phyloP scores from a whole-genome alignment of 1,140 invertebrate species.

The Meloidogyne floridensis region DNA sequence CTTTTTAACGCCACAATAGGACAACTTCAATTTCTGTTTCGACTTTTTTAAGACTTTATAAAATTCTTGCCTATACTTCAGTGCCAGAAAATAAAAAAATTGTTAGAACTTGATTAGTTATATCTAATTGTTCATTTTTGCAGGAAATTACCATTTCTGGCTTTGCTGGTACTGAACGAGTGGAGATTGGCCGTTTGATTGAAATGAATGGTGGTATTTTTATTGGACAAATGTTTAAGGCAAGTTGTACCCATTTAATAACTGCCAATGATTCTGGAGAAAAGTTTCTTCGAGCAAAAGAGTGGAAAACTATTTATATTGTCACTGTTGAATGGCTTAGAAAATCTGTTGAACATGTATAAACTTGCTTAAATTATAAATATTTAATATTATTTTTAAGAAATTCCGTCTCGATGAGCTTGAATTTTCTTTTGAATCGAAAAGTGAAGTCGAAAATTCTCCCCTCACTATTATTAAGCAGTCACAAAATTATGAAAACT shows the following conservation, averaged over 20 bases:
- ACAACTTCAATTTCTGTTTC: too few relatives aligned
- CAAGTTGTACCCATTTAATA: constrained; percentile 29
- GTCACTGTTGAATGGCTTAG: constrained; percentile 17
- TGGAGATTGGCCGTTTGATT: constrained; percentile 25
- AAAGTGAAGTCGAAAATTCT: too few relatives aligned
- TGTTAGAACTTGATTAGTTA: not conserved
- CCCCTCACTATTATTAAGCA: too few relatives aligned
- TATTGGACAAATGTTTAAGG: constrained; percentile 22
- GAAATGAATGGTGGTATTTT: constrained; percentile 28
- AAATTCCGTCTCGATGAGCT: not conserved
- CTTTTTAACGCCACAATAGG: too few relatives aligned
- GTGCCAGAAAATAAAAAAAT: too few relatives aligned
- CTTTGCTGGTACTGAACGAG: not conserved
- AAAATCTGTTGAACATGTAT: constrained; percentile 18
- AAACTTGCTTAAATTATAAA: not conserved
- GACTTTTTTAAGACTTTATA: too few relatives aligned
- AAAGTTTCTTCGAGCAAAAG: constrained; percentile 17
- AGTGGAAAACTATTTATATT: constrained; percentile 20
- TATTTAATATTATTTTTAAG: not conserved
- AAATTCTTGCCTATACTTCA: too few relatives aligned
- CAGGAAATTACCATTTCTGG: constrained; percentile 28
- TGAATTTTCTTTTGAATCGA: not conserved
- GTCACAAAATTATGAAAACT: not conserved
- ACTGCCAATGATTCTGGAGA: constrained; percentile 18
- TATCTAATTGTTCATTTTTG: not conserved